Conservation (phyloP, 2,888 invertebrate genomes). For the Athetis lepigone region DNA sequence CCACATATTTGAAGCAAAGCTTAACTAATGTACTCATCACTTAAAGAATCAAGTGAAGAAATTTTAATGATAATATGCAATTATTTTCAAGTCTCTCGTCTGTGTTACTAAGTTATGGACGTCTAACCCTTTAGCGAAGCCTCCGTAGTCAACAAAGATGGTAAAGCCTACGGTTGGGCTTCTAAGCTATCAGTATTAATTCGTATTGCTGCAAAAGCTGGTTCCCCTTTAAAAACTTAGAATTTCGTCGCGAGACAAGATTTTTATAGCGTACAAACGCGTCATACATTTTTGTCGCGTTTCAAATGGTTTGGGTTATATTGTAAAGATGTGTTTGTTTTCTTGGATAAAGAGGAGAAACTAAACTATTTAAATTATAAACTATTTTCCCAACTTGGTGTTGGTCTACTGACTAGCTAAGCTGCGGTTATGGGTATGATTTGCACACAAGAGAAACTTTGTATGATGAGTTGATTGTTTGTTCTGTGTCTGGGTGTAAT, state of each 20-base stretch:
- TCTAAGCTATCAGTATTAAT: constrained; percentile 21
- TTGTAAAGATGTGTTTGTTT: too few species aligned
- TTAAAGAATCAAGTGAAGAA: not conserved
- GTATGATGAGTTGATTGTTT: too few species aligned
- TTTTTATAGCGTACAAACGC: not conserved
- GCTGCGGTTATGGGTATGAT: too few species aligned
- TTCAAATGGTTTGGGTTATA: not conserved
- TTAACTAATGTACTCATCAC: too few species aligned
- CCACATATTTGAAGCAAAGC: too few species aligned
- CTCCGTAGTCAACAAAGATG: constrained; percentile 14
- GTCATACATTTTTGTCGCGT: too few species aligned
- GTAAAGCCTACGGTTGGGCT: constrained; percentile 7
- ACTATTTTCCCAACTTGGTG: too few species aligned
- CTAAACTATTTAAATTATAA: too few species aligned
- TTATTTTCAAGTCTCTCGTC: constrained; percentile 1
- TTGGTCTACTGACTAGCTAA: too few species aligned
- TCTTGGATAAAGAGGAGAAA: too few species aligned
- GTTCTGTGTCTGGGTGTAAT: too few species aligned
- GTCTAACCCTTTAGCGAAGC: constrained; percentile 19
- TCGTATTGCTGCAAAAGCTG: not conserved
- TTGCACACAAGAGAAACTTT: too few species aligned
- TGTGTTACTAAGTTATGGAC: not conserved
- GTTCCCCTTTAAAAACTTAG: not conserved
- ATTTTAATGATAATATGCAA: constrained; percentile 20
- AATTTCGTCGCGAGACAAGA: not conserved